Base-by-base conservation (phyloP, 2,888 invertebrate species). In the Panorpa germanica region DNA sequence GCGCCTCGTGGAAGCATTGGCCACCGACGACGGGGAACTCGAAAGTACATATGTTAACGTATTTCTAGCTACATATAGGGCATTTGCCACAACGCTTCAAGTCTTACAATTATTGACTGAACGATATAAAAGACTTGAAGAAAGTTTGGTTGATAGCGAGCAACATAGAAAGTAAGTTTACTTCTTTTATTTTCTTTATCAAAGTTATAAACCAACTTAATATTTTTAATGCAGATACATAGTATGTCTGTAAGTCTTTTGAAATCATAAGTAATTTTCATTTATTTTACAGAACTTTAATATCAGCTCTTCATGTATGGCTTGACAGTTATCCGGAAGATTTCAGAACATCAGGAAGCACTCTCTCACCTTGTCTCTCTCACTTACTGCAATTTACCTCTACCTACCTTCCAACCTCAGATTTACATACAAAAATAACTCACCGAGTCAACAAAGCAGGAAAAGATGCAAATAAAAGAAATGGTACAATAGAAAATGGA, bases 11-110 rank as follows among this genome's bases (percentile, higher is more conserved):
- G 93, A 93, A 55, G 83, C 86, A 34, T 61, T 95, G 41, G 82
- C 86, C 37, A 85, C 86, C 33, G 91, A 91, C 52, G 82, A 88
- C 46, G 93, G 93, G 25, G 91, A 93, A 55, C 65, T 95, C 44
- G 95, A 98, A 61, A 91, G 91, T 36, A 90, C 93, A 18, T 93
- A 95, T 56, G 86, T 96, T 55, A 90, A 93, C 55, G 90, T 95
- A 28, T 96, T 98, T 59, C 70, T 98, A 42, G 81, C 86, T 37
- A 88, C 88, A 2, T 90, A 82, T 53, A 65, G 88, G 35, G 80
- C 86, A 23, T 96, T 95, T 55, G 81, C 93, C 43, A 77, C 77
- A 32, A 72, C 90, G 37, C 66, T 70, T 45, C 76, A 83, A 47
- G 88, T 95, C 31, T 61, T 93, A 41, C 72, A 76, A 41, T 62